Base-by-base conservation (phyloP, 2,888 invertebrate genomes). In the Tachina grossa region DNA sequence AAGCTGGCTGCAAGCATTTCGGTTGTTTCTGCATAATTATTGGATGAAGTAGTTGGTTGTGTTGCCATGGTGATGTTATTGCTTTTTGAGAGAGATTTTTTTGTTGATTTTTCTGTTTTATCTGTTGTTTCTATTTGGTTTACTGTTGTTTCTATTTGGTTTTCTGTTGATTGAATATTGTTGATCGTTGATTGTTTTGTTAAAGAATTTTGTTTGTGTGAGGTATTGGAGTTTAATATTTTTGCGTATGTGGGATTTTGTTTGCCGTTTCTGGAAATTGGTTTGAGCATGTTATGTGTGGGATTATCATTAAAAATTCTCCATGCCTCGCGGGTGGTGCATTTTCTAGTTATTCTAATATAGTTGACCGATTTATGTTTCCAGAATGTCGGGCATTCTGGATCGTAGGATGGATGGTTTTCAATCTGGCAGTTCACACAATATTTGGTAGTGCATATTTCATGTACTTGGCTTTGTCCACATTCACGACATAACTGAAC, bases 221-320 rank as follows among this genome's bases (percentile, higher is more conserved):
- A 51, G 16, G n/a, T 22, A 13, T 57, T 57, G 9, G 14, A 16
- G n/a, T 14, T 61, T n/a, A 61, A 61, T 19, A 41, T 41, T 41
- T 61, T 41, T 61, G 59, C 41, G 59, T 61, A 61, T n/a, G 41
- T 41, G n/a, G 59, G 41, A 41, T n/a, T 61, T 41, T 61, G 39
- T 61, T 61, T 57, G 57, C 57, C 57, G 31, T 31, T 57, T 22
- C 31, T 57, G 10, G 57, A 22, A 57, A 57, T 13, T 41, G 59
- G 16, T 61, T 41, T 61, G n/a, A 61, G 39, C n/a, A 13, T 31
- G 31, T 22, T 57, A 22, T 31, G 19, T 31, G 55, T 22, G 6
- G 31, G 55, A 11, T 53, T 53, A 19, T 53, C 16, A 19, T 57
- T 31, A 13, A 22, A 31, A 10, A 31, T 10, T 6, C 11, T 57